phyloP scores from a whole-genome alignment of 1,140 invertebrate genomes.

The Rhynchophorus ferrugineus region DNA sequence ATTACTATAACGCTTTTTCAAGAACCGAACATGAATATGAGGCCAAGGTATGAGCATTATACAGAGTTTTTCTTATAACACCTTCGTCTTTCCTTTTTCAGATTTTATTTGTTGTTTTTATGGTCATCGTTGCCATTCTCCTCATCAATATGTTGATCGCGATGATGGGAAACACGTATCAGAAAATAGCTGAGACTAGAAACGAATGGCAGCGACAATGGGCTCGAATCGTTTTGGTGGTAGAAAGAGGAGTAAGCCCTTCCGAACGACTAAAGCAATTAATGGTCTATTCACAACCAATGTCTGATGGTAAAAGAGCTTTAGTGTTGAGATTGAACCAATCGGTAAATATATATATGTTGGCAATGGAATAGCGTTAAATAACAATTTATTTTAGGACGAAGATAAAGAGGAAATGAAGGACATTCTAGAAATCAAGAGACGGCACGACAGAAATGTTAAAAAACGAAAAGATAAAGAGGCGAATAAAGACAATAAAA shows the following conservation, averaged over 20 bases:
- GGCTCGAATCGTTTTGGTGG: conserved; percentile 94
- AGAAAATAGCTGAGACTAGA: conserved; percentile 92
- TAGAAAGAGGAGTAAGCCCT: conserved; percentile 90
- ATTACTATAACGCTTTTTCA: conserved; percentile 85
- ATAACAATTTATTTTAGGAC: conserved; percentile 50
- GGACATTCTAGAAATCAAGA: conserved; percentile 84
- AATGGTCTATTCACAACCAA: conserved; percentile 88
- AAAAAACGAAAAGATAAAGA: conserved; percentile 51
- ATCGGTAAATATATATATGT: conserved; percentile 48
- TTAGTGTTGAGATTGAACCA: conserved; percentile 79
- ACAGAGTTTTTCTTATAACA: background rate
- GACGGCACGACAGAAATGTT: conserved; percentile 67
- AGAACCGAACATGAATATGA: conserved; percentile 80
- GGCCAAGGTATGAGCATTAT: conserved; percentile 61
- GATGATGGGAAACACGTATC: conserved; percentile 99
- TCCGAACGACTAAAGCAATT: conserved; percentile 76
- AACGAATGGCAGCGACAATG: conserved; percentile 98
- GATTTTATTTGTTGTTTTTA: conserved; percentile 90
- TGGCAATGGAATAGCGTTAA: background rate
- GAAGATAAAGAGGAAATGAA: conserved; percentile 91
- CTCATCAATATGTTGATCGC: conserved; percentile 98
- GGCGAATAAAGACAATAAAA: background rate
- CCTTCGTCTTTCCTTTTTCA: too few species aligned
- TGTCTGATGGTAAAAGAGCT: conserved; percentile 83
- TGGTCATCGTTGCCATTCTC: conserved; percentile 91